Evolutionary conservation across 2,113 vertebrate genomes (phyloP).

Genomic region (Promerops cafer): DNA sequence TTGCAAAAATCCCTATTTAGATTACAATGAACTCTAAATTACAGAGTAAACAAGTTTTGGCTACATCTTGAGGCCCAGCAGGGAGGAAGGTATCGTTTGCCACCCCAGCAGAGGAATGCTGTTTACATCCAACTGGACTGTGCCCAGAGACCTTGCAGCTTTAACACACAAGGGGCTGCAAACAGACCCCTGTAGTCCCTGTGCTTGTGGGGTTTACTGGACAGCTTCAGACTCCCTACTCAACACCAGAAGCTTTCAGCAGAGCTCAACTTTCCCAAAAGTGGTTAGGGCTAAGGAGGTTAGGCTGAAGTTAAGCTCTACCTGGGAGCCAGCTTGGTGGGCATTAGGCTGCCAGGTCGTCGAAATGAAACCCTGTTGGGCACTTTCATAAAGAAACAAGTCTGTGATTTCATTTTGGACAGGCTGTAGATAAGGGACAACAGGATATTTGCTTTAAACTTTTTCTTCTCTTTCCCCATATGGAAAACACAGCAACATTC

Average conservation of each 20-base stretch:
- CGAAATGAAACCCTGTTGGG: neutral
- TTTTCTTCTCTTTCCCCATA: neutral
- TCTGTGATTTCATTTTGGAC: neutral
- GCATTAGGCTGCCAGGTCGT: neutral
- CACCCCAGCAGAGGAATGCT: conserved; percentile 42
- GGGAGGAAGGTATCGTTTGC: conserved; percentile 31
- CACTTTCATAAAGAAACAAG: neutral
- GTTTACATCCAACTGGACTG: conserved; percentile 21
- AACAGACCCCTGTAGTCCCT: neutral
- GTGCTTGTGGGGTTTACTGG: neutral
- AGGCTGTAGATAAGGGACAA: neutral
- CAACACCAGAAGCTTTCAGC: neutral
- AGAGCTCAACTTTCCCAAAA: neutral
- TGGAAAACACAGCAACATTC: neutral
- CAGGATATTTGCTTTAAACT: neutral
- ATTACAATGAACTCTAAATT: conserved; percentile 55
- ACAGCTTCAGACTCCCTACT: neutral
- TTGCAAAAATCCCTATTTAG: conserved; percentile 48
- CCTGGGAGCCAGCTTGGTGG: neutral
- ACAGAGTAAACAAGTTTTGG: conserved; percentile 53
- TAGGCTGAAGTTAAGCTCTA: neutral
- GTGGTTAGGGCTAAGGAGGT: neutral
- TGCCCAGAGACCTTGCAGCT: conserved; percentile 1
- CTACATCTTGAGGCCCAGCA: conserved; percentile 26
- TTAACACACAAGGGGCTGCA: neutral